These are phyloP conservation scores for Apteryx mantelli DNA, from an alignment of 2,113 vertebrate species.

Conservation along the genomic window DNA sequence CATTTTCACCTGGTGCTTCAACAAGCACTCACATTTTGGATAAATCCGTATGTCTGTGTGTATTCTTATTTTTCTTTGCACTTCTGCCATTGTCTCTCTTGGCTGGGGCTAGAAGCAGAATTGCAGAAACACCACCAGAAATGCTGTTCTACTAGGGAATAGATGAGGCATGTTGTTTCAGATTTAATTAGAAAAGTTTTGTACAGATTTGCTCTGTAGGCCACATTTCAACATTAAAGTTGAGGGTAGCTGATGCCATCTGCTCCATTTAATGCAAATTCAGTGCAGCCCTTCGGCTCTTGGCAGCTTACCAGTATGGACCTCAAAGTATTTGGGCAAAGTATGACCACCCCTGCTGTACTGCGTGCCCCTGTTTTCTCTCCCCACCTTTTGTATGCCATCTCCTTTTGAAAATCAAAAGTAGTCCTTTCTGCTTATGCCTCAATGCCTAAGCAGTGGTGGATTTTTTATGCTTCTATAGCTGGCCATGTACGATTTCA, in stretches of 20 bases:
- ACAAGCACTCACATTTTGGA: neutral
- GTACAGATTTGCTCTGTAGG: slow-evolving; percentile 71
- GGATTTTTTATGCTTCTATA: slow-evolving; percentile 31
- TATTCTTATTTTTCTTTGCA: slow-evolving; percentile 11
- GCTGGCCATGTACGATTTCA: slow-evolving; percentile 17
- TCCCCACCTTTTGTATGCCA: neutral
- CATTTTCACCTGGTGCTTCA: neutral
- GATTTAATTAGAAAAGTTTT: slow-evolving; percentile 72
- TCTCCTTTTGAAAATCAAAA: neutral
- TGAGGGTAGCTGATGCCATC: slow-evolving; percentile 68
- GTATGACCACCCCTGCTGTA: slow-evolving; percentile 54
- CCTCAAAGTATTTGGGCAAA: slow-evolving; percentile 52
- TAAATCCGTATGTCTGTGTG: neutral
- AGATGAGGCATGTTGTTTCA: slow-evolving; percentile 62
- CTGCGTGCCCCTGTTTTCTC: neutral
- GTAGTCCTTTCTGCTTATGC: neutral
- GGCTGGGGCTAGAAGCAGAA: neutral
- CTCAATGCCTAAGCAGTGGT: slow-evolving; percentile 22
- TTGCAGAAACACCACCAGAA: slow-evolving; percentile 56
- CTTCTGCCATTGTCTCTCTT: slow-evolving; percentile 6
- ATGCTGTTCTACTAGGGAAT: slow-evolving; percentile 49
- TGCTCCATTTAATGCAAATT: slow-evolving; percentile 71
- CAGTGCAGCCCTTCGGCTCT: slow-evolving; percentile 55
- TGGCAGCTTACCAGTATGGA: slow-evolving; percentile 27
- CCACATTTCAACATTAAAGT: slow-evolving; percentile 70